Conservation (phyloP, 2,888 invertebrate genomes). For the Exephanes ischioxanthus region DNA sequence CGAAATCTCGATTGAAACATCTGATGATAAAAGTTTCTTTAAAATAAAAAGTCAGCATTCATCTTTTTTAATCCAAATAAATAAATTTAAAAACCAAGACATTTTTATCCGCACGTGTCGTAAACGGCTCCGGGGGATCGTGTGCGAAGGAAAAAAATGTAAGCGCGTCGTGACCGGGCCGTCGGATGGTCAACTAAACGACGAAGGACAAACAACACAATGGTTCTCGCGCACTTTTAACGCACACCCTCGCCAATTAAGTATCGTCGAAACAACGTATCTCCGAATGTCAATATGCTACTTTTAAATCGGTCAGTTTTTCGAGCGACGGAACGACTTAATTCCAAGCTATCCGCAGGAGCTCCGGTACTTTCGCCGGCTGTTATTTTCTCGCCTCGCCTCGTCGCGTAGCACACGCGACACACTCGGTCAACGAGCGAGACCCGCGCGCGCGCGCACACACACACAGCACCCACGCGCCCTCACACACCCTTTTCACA, state of each 20-base stretch:
- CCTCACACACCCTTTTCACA: no score
- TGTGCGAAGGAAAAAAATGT: no score
- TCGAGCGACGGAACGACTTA: background rate
- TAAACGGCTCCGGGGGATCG: background rate
- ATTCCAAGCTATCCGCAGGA: background rate
- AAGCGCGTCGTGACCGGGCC: background rate
- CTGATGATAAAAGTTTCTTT: background rate
- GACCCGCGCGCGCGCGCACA: background rate
- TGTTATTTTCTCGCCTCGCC: slow-evolving; percentile 1
- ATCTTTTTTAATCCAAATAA: background rate
- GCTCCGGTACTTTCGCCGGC: background rate
- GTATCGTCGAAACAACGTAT: background rate
- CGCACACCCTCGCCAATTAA: background rate
- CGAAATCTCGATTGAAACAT: slow-evolving; percentile 6
- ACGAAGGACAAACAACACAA: background rate
- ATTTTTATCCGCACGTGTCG: background rate
- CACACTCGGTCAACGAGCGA: slow-evolving; percentile 16
- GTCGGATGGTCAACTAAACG: background rate
- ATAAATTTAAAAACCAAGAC: background rate
- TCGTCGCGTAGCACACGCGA: slow-evolving; percentile 32
- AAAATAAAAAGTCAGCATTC: background rate
- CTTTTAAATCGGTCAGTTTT: background rate
- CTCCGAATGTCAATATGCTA: background rate
- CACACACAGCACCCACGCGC: no score
- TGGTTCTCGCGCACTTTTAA: background rate